Conservation (phyloP, 2,888 invertebrate species). For the Chirona hameri region DNA sequence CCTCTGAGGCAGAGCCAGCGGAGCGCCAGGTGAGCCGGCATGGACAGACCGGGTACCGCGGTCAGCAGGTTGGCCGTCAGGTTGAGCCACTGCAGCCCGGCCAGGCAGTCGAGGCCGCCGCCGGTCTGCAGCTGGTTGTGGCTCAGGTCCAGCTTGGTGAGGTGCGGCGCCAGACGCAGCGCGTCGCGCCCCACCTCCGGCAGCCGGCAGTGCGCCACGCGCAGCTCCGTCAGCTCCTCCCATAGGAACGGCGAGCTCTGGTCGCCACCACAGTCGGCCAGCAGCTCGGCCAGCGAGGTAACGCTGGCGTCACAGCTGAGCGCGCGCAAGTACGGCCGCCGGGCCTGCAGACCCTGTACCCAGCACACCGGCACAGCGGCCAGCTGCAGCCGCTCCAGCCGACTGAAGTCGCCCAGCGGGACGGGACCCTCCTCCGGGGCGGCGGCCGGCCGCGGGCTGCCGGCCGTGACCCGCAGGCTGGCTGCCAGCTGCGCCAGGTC, state of each 20-base stretch:
- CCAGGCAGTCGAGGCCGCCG: slow-evolving; percentile 56
- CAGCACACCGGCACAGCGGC: neutral
- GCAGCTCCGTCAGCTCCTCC: slow-evolving; percentile 58
- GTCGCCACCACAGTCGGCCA: slow-evolving; percentile 56
- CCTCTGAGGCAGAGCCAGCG: slow-evolving; percentile 59
- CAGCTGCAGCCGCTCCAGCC: slow-evolving; percentile 7
- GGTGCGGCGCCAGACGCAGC: slow-evolving; percentile 58
- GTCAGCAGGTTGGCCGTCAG: slow-evolving; percentile 61
- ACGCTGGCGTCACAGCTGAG: neutral
- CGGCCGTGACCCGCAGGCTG: neutral
- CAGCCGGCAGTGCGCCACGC: slow-evolving; percentile 58
- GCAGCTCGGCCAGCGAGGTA: neutral
- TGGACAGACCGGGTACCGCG: slow-evolving; percentile 56
- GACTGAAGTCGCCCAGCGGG: neutral
- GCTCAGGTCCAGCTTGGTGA: slow-evolving; percentile 61
- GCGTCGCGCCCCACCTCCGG: slow-evolving; percentile 53
- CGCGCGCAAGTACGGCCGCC: slow-evolving; percentile 26
- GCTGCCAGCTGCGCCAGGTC: slow-evolving; percentile 5
- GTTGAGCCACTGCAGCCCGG: slow-evolving; percentile 61
- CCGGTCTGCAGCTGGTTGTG: slow-evolving; percentile 59
- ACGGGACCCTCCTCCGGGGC: no score
- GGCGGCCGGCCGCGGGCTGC: neutral
- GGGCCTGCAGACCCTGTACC: slow-evolving; percentile 11
- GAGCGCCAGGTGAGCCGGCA: slow-evolving; percentile 54
- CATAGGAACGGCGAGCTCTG: slow-evolving; percentile 58